Percentiles rank a stretch among this genome's conserved stretches.
Conservation (phyloP, 2,113 vertebrate species). For the Daubentonia madagascariensis region DNA sequence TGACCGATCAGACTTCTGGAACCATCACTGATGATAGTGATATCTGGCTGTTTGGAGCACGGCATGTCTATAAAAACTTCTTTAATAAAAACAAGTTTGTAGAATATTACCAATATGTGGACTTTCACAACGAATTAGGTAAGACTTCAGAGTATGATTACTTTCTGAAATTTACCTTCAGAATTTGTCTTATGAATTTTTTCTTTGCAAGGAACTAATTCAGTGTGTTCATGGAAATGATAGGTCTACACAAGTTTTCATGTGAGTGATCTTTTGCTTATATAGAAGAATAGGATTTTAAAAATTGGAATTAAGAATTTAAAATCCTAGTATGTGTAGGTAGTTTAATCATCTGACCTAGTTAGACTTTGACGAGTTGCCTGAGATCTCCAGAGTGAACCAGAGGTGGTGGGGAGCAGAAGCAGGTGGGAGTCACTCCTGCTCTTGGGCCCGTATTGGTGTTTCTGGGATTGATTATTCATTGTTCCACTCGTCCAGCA, state of each 20-base stretch:
- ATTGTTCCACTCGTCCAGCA: neutral
- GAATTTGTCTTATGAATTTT: neutral
- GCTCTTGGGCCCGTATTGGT: fast-evolving
- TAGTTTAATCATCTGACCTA: neutral
- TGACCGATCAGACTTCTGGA: constrained; percentile 93
- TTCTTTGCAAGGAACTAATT: neutral
- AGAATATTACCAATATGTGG: constrained; percentile 92
- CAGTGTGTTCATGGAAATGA: neutral
- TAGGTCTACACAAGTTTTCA: neutral
- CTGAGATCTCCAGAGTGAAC: neutral
- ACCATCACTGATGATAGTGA: constrained; percentile 99
- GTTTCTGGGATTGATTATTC: neutral
- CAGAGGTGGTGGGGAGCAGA: neutral
- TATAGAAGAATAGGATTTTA: neutral
- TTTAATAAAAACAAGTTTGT: constrained; percentile 95
- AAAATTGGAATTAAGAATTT: neutral
- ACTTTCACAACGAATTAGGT: constrained; percentile 96
- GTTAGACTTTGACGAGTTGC: neutral
- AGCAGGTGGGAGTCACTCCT: neutral
- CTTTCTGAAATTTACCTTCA: neutral
- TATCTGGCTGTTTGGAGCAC: constrained; percentile 97
- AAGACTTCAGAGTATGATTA: constrained; percentile 64
- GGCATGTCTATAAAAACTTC: constrained; percentile 98
- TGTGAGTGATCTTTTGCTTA: neutral
- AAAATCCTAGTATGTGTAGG: neutral